Evolutionary conservation across 2,888 invertebrate genomes (phyloP).

Genomic region (Thalpophila matura): DNA sequence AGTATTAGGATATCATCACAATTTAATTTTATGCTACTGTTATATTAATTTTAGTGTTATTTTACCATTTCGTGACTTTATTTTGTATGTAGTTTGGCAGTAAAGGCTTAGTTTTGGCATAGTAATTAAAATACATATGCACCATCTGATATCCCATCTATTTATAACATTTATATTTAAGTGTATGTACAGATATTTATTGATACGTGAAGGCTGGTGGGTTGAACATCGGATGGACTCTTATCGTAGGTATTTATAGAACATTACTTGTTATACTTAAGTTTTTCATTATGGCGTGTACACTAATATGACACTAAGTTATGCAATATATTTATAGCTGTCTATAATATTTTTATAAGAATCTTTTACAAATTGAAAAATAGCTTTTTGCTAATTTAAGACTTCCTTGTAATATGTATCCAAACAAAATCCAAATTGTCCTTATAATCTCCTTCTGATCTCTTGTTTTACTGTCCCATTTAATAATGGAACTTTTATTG

Average conservation of each 20-base stretch:
- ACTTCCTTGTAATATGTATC: slow-evolving; percentile 64
- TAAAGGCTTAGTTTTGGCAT: slow-evolving; percentile 52
- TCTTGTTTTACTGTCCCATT: slow-evolving; percentile 68
- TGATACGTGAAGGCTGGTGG: slow-evolving; percentile 78
- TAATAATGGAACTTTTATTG: slow-evolving; percentile 55
- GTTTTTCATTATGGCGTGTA: slow-evolving; percentile 78
- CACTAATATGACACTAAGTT: slow-evolving; percentile 80
- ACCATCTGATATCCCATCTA: slow-evolving; percentile 67
- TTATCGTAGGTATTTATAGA: slow-evolving; percentile 73
- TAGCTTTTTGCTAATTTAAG: slow-evolving; percentile 74
- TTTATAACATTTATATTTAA: slow-evolving; percentile 72
- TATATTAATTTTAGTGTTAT: slow-evolving; percentile 69
- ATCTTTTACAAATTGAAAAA: slow-evolving; percentile 76
- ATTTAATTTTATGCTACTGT: slow-evolving; percentile 71
- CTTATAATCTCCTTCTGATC: slow-evolving; percentile 73
- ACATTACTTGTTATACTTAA: slow-evolving; percentile 76
- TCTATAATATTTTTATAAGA: slow-evolving; percentile 83
- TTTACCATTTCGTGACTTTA: slow-evolving; percentile 62
- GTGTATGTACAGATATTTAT: slow-evolving; percentile 87
- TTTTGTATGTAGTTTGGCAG: slow-evolving; percentile 60
- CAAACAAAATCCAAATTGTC: slow-evolving; percentile 66
- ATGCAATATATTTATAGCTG: slow-evolving; percentile 82
- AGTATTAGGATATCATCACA: slow-evolving; percentile 74
- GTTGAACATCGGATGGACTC: slow-evolving; percentile 75
- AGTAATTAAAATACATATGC: slow-evolving; percentile 50